Conservation (phyloP, 2,888 invertebrate species). For the Drosophila cognata region DNA sequence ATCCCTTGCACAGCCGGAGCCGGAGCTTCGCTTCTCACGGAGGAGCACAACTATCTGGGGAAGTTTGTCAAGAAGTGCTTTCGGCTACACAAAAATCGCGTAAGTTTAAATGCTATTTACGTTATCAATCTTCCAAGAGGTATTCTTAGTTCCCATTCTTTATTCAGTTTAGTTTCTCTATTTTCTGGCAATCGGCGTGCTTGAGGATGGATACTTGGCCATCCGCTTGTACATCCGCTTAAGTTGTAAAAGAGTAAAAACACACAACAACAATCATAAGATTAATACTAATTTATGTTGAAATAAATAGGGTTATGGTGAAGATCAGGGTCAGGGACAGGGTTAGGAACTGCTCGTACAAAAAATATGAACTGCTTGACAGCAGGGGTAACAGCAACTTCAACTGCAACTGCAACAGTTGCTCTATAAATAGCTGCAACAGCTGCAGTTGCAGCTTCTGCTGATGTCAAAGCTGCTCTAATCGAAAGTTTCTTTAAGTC, state of each 20-base stretch:
- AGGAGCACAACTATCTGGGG: constrained; percentile 33
- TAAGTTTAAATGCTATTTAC: constrained; percentile 12
- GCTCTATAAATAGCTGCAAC: no score
- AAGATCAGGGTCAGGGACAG: not conserved
- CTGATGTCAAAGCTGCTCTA: not conserved
- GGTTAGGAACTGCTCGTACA: not conserved
- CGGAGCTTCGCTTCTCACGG: constrained; percentile 47
- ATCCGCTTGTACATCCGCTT: constrained; percentile 26
- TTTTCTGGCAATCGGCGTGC: constrained; percentile 48
- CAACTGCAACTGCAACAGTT: constrained; percentile 3
- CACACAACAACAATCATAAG: not conserved
- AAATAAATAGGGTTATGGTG: not conserved
- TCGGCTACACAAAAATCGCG: constrained; percentile 13
- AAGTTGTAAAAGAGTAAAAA: constrained; percentile 13
- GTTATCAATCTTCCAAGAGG: no score
- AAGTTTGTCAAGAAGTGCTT: constrained; percentile 13
- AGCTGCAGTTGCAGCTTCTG: not conserved
- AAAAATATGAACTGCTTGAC: not conserved
- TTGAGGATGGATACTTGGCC: constrained; percentile 68
- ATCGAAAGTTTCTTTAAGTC: not conserved
- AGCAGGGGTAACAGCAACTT: not conserved
- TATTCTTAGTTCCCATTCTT: no score
- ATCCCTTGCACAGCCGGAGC: constrained; percentile 61
- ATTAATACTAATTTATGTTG: not conserved
- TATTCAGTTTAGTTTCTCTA: not conserved